These are phyloP conservation scores for Thrips palmi DNA, from an alignment of 1,140 invertebrate genomes.

Conservation along the genomic window DNA sequence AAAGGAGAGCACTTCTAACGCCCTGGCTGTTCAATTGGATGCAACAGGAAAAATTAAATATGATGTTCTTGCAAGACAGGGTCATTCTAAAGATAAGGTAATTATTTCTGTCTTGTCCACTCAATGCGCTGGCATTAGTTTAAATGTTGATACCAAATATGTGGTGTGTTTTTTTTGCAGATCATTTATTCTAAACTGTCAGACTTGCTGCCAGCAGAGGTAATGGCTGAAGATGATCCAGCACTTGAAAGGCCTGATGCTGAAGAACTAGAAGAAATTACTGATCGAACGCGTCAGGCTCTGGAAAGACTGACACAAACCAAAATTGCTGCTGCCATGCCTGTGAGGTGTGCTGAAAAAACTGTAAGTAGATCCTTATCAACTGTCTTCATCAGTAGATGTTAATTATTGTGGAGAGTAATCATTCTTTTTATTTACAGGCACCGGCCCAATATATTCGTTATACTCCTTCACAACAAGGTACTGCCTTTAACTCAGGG, in stretches of 20 bases:
- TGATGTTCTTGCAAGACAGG: slow-evolving; percentile 86
- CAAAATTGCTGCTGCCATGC: slow-evolving; percentile 86
- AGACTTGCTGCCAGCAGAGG: slow-evolving; percentile 85
- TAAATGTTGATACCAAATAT: slow-evolving; percentile 4
- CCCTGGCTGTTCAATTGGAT: slow-evolving; percentile 85
- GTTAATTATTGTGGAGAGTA: slow-evolving; percentile 2
- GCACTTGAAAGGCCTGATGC: slow-evolving; percentile 66
- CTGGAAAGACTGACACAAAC: slow-evolving; percentile 74
- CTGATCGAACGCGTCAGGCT: slow-evolving; percentile 65
- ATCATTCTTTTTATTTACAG: slow-evolving; percentile 18
- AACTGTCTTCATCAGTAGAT: slow-evolving; percentile 5
- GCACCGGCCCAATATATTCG: slow-evolving; percentile 90
- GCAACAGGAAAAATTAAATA: slow-evolving; percentile 91
- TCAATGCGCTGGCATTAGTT: slow-evolving; percentile 5
- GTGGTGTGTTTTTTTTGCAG: slow-evolving; percentile 25
- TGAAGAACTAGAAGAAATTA: slow-evolving; percentile 71
- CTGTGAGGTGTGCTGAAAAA: slow-evolving; percentile 79
- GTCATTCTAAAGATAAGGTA: slow-evolving; percentile 89
- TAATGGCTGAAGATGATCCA: slow-evolving; percentile 79
- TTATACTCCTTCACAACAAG: slow-evolving; percentile 95
- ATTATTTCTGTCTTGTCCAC: slow-evolving; percentile 6
- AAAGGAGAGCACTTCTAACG: slow-evolving; percentile 65
- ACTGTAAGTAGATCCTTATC: slow-evolving; percentile 23
- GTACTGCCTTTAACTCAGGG: slow-evolving; percentile 86
- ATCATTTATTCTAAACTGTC: slow-evolving; percentile 91